Evolutionary conservation across 1,140 invertebrate genomes (phyloP).

Genomic region (Archegozetes longisetosus): DNA sequence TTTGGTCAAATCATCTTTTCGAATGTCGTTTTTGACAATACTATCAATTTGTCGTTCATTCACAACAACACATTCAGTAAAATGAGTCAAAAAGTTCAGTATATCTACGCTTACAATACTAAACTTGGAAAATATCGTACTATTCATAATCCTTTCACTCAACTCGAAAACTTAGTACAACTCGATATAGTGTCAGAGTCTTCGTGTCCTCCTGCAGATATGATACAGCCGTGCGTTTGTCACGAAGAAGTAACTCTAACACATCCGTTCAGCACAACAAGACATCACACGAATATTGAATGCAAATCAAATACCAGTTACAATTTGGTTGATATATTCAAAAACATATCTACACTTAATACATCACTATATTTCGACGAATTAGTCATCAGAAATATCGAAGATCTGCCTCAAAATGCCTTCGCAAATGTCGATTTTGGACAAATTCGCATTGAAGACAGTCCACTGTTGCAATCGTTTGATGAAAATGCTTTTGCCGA

Average conservation of each 20-base stretch:
- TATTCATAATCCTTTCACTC: background rate
- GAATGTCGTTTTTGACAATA: slow-evolving; percentile 7
- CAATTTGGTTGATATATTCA: background rate
- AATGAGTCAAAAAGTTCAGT: background rate
- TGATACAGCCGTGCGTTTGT: slow-evolving; percentile 5
- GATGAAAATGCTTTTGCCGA: background rate
- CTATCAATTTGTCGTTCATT: background rate
- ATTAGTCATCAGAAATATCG: slow-evolving; percentile 1
- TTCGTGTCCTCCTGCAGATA: background rate
- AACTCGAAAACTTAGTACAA: background rate
- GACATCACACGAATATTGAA: slow-evolving; percentile 8
- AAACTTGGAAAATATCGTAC: background rate
- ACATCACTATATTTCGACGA: slow-evolving; percentile 5
- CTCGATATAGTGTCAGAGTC: background rate
- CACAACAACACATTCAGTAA: background rate
- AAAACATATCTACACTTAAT: background rate
- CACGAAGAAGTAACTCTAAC: background rate
- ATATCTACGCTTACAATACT: slow-evolving; percentile 9
- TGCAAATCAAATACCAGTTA: background rate
- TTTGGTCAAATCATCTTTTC: slow-evolving; percentile 3
- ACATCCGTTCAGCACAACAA: background rate
- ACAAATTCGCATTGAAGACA: slow-evolving; percentile 3
- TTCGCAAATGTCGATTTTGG: slow-evolving; percentile 4
- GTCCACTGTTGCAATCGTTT: background rate
- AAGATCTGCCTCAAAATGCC: background rate